phyloP scores from a whole-genome alignment of 2,797 vertebrate species.

The Pangasius djambal region DNA sequence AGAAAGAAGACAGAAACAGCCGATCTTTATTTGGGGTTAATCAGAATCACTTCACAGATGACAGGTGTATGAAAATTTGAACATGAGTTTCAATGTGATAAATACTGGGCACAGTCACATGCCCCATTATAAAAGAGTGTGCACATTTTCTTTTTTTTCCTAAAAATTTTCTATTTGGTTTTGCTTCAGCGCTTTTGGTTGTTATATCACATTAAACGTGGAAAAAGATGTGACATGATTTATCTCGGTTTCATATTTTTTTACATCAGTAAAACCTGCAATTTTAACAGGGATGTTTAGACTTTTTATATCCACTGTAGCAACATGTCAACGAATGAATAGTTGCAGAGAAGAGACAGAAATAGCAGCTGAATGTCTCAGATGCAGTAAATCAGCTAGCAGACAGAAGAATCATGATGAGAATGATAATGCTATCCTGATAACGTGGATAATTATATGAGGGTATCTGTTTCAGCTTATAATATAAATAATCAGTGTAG shows the following conservation, averaged over 20 bases:
- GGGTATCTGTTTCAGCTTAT: not conserved
- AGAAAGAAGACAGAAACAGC: not conserved
- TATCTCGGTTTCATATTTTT: not conserved
- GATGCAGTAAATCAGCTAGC: not conserved
- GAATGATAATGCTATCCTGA: not conserved
- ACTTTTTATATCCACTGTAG: not conserved
- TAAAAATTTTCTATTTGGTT: no score
- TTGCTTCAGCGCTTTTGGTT: no score
- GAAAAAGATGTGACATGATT: not conserved
- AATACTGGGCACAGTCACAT: no score
- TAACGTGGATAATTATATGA: not conserved
- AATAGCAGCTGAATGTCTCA: not conserved
- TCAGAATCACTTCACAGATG: not conserved
- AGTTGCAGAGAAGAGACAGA: not conserved
- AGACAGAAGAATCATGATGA: constrained; percentile 9
- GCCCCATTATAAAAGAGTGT: not conserved
- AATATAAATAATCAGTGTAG: not conserved
- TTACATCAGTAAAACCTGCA: not conserved
- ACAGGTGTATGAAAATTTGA: not conserved
- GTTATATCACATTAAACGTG: no score
- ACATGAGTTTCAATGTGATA: not conserved
- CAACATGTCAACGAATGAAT: not conserved
- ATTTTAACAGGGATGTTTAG: not conserved
- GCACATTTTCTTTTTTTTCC: not conserved
- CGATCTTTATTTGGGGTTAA: not conserved